Base-by-base conservation (phyloP, 1,140 invertebrate species). In the Drosophila nikananu region DNA sequence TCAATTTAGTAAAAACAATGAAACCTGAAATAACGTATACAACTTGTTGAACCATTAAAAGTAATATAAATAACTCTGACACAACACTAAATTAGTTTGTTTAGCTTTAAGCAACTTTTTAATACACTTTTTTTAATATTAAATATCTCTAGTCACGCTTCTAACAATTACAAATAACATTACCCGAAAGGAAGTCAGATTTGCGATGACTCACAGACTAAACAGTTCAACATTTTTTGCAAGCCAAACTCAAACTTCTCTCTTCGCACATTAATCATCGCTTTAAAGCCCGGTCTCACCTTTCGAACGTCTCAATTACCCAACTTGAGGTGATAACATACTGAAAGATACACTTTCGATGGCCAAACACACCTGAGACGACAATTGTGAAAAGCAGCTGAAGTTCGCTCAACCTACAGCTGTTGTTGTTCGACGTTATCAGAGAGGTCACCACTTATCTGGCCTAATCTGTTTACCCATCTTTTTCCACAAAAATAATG, bases 371-470 rank as follows among this genome's bases (percentile, higher is more conserved):
- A 54, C 30, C 63, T 67, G 23, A 27, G 35, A 17, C 19, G 52
- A 23, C 19, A 70, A 35, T 32, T 17, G 32, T 66, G 52, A 23
- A 9, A 17, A 23, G 12, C 27, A 54, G 42, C 27, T 37, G 23
- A 21, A 37, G 57, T 61, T 61, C 13, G 30, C 49, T 54, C 25
- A 37, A 25, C 30, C 54, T 32, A 48, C 67, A 67, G 21, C 35
- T 52, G 39, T 64, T 62, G 25, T 30, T 59, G 51, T 30, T 58
- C 27, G 21, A 12, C 21, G 8, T 35, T 71, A 71, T 71, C 63
- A 71, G 63, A 54, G 52, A 71, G 67, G 67, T 46, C 63, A 46
- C 10, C 54, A 21, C 63, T 55, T 71, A 71, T 71, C 63, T 71
- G 44, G 30, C 63, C 42, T 59, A 70, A 59, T 72, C 17, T 39